Conservation (phyloP, 2,888 invertebrate genomes). For the Embidobia sp. region DNA sequence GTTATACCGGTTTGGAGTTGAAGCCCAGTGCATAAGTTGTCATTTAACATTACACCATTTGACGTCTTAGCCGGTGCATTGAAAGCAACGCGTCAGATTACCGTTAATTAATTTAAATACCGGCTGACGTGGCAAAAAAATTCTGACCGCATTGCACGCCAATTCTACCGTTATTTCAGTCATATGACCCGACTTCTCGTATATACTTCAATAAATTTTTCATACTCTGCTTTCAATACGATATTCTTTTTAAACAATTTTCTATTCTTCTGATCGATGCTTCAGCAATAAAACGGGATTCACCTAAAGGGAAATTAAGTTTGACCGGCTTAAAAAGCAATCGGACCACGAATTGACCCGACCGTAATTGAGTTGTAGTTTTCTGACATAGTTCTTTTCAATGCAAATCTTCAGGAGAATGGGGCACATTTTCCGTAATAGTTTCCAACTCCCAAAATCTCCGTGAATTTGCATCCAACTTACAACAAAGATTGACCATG, state of each 20-base stretch:
- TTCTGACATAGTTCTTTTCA: background rate
- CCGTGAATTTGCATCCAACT: background rate
- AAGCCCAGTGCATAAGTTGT: background rate
- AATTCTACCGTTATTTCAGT: background rate
- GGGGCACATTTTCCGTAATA: background rate
- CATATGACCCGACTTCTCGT: background rate
- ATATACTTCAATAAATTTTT: slow-evolving; percentile 3
- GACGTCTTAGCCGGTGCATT: slow-evolving; percentile 11
- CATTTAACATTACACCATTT: slow-evolving; percentile 3
- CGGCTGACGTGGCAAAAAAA: slow-evolving; percentile 9
- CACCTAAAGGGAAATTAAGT: background rate
- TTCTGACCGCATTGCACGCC: background rate
- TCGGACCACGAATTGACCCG: background rate
- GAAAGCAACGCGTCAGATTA: slow-evolving; percentile 10
- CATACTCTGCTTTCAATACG: background rate
- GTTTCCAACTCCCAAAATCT: slow-evolving; percentile 5
- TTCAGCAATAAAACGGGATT: background rate
- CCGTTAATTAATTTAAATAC: background rate
- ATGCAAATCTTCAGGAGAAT: background rate
- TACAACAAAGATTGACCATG: background rate
- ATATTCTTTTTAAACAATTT: background rate
- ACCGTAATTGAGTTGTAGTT: background rate
- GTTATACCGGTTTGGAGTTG: slow-evolving; percentile 23
- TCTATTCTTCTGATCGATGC: background rate
- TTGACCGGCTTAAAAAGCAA: slow-evolving; percentile 1